These are phyloP conservation scores for Microcebus lehilahytsara DNA, from an alignment of 2,113 vertebrate species.

Conservation along the genomic window DNA sequence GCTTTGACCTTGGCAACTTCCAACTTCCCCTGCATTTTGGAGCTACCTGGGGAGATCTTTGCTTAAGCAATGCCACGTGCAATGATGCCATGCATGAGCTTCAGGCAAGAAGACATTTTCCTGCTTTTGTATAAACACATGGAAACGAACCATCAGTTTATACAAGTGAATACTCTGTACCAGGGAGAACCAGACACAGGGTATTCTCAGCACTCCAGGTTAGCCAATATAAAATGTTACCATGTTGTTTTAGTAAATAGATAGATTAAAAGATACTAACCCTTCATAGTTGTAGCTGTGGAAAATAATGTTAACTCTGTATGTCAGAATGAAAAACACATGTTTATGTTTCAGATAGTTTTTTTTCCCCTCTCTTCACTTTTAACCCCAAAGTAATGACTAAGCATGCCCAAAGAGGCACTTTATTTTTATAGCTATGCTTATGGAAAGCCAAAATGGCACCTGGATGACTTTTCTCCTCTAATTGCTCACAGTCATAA, in stretches of 20 bases:
- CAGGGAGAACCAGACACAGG: background rate
- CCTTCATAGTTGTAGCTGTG: background rate
- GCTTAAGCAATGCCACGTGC: background rate
- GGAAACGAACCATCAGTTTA: background rate
- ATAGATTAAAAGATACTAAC: background rate
- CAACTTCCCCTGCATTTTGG: background rate
- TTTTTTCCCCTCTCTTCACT: slow-evolving; percentile 37
- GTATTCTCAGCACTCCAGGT: slow-evolving; percentile 6
- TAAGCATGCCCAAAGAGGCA: slow-evolving; percentile 16
- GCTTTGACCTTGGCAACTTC: background rate
- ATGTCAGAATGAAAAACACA: slow-evolving; percentile 53
- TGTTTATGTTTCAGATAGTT: slow-evolving; percentile 38
- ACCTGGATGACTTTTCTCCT: slow-evolving; percentile 33
- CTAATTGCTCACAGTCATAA: slow-evolving; percentile 29
- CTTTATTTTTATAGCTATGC: slow-evolving; percentile 61
- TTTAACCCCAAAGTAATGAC: slow-evolving; percentile 44
- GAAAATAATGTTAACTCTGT: slow-evolving; percentile 35
- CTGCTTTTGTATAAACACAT: background rate
- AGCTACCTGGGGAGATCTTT: background rate
- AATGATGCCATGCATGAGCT: background rate
- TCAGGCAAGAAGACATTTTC: background rate
- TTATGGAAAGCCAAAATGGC: slow-evolving; percentile 43
- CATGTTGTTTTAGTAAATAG: background rate
- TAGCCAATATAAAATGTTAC: background rate
- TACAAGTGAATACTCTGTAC: background rate